Evolutionary conservation across 2,797 vertebrate genomes (phyloP), one percentile per base, ranked within the genome.

Genomic region (Malacoraja senta): DNA sequence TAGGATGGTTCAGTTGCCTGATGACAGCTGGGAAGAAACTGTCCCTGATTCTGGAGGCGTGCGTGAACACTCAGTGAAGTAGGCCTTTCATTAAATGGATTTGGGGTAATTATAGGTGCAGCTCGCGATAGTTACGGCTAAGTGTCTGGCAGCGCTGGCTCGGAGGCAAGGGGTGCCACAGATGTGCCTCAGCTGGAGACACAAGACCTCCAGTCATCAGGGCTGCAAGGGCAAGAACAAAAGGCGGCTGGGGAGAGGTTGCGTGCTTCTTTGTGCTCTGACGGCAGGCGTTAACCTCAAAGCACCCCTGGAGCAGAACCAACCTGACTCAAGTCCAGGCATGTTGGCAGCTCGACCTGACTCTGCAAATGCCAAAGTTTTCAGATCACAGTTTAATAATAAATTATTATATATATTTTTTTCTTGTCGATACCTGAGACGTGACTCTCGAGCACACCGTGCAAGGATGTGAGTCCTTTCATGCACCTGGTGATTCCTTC

Each of bases 251-350:
- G 38, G 71, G 53, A 58, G 35, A 0, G 53, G 90, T 19, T n/a
- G 44, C 38, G 29, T 53, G 71, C 90, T n/a, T n/a, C 90, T 92
- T 92, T 92, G 38, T 44, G n/a, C 76, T 91, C 15, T 38, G 0
- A 6, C 38, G 74, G 71, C 68, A 29, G 71, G 68, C 38, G 71
- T 91, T 92, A 53, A 92, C 90, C 90, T 58, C 71, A 8, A 8
- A 76, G 71, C 90, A 58, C 90, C 38, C 58, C 71, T 92, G 90
- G 90, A 76, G 71, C 90, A 92, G 90, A 53, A 92, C 90, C 71
- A 92, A 76, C 90, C 72, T 58, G 29, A 29, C 68, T 53, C 90
- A 92, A 26, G 90, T 76, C 72, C 15, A 76, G 38, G 71, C 71
- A 53, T 92, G 90, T 92, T 58, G 26, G 68, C 38, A 72, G 44